Evolutionary conservation across 2,797 vertebrate species (phyloP).

Genomic region (Aeoliscus strigatus): DNA sequence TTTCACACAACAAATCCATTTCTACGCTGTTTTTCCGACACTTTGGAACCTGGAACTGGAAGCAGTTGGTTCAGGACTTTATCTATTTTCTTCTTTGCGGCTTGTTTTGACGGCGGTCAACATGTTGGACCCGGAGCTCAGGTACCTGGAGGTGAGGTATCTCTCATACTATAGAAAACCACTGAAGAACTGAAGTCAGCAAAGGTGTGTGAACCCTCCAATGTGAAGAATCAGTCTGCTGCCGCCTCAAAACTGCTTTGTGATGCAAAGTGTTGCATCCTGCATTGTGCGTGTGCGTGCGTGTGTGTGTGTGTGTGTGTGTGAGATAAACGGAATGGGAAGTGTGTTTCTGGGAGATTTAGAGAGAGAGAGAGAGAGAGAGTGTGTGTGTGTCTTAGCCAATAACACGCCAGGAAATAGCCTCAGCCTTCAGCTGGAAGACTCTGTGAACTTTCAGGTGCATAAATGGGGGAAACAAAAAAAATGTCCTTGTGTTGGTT

Average conservation of each 20-base stretch:
- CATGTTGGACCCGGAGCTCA: slow-evolving; percentile 59
- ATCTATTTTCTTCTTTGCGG: slow-evolving; percentile 5
- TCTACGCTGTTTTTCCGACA: slow-evolving; percentile 3
- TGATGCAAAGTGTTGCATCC: slow-evolving; percentile 44
- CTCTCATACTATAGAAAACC: too few species aligned
- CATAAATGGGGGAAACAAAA: too few species aligned
- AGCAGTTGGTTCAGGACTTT: too few species aligned
- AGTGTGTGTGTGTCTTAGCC: neutral
- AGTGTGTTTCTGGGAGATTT: slow-evolving; percentile 9
- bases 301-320: neutral
- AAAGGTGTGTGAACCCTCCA: too few species aligned
- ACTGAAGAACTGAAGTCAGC: too few species aligned
- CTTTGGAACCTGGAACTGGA: too few species aligned
- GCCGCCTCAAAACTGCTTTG: too few species aligned
- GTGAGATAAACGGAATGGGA: slow-evolving; percentile 12
- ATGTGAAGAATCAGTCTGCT: too few species aligned
- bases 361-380: neutral
- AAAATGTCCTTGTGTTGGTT: too few species aligned
- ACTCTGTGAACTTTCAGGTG: too few species aligned
- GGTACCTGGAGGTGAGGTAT: slow-evolving; percentile 58
- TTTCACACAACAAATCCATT: neutral
- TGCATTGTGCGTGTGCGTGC: slow-evolving; percentile 4
- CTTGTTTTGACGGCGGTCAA: slow-evolving; percentile 14
- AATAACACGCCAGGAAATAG: too few species aligned
- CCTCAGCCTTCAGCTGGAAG: neutral